Percentiles rank a stretch among this genome's conserved stretches.
Conservation (phyloP, 2,888 invertebrate genomes). For the Synanthedon formicaeformis region DNA sequence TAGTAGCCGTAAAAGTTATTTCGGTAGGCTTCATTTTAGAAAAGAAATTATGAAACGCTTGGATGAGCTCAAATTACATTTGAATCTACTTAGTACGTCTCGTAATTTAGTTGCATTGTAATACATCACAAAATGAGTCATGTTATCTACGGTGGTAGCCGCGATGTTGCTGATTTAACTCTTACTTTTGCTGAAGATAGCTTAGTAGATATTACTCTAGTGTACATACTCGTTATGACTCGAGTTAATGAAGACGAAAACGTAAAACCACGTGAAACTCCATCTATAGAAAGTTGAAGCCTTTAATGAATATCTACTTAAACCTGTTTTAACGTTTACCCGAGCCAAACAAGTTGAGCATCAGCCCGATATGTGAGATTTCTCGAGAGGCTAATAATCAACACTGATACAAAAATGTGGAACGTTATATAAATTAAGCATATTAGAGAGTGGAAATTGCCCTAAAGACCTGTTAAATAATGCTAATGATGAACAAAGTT, state of each 20-base stretch:
- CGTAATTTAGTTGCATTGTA: too few relatives aligned
- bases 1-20: too few relatives aligned
- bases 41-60: too few relatives aligned
- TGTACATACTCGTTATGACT: background rate
- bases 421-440: slow-evolving; percentile 33
- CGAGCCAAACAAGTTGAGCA: slow-evolving; percentile 15
- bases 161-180: background rate
- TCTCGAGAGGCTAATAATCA: slow-evolving; percentile 30
- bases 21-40: too few relatives aligned
- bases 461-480: slow-evolving; percentile 11
- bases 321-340: slow-evolving; percentile 35
- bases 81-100: too few relatives aligned
- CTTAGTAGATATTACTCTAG: too few relatives aligned
- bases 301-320: slow-evolving; percentile 31
- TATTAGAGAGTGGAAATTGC: slow-evolving; percentile 24
- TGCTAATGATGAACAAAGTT: slow-evolving; percentile 5
- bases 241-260: slow-evolving; percentile 3
- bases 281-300: slow-evolving; percentile 43
- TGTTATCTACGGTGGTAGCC: too few relatives aligned
- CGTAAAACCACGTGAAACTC: slow-evolving; percentile 7
- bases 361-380: slow-evolving; percentile 21
- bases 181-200: background rate
- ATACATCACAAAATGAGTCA: too few relatives aligned
- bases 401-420: slow-evolving; percentile 34
- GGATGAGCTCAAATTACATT: too few relatives aligned